Evolutionary conservation across 2,113 vertebrate genomes (phyloP).

Genomic region (Eubucco bourcierii): DNA sequence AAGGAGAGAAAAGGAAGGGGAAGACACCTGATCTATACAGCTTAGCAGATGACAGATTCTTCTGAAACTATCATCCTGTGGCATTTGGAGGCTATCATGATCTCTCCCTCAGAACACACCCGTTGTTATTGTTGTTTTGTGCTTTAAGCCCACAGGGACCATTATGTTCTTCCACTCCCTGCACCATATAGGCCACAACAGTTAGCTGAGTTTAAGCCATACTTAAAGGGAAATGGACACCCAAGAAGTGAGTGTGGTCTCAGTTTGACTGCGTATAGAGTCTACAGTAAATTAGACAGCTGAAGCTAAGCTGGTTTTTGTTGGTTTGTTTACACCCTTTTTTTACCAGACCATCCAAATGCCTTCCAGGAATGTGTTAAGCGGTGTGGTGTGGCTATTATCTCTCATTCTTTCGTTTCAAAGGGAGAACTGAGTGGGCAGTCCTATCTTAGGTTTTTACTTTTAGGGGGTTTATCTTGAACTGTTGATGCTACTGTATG

Average conservation of each 20-base stretch:
- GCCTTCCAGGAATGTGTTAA: constrained; percentile 24
- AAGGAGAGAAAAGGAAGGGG: not conserved
- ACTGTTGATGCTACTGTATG: not conserved
- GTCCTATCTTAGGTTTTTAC: not conserved
- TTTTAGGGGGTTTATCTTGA: constrained; percentile 20
- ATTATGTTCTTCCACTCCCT: not conserved
- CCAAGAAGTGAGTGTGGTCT: not conserved
- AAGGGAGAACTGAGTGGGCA: constrained; percentile 30
- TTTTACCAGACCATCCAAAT: constrained; percentile 26
- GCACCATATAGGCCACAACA: not conserved
- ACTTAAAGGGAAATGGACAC: not conserved
- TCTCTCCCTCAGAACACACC: not conserved
- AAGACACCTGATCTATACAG: not conserved
- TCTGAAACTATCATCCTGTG: rapidly evolving
- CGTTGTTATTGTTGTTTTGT: not conserved
- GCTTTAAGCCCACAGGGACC: not conserved
- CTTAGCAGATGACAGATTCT: not conserved
- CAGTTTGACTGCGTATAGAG: not conserved
- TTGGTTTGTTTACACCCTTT: constrained; percentile 3
- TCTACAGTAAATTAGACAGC: not conserved
- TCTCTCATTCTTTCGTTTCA: constrained; percentile 38
- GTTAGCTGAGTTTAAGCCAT: not conserved
- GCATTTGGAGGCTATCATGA: not conserved
- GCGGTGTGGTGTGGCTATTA: constrained; percentile 28
- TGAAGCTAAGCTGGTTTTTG: not conserved